Conservation (phyloP, 2,113 vertebrate genomes). For the Camelus bactrianus region DNA sequence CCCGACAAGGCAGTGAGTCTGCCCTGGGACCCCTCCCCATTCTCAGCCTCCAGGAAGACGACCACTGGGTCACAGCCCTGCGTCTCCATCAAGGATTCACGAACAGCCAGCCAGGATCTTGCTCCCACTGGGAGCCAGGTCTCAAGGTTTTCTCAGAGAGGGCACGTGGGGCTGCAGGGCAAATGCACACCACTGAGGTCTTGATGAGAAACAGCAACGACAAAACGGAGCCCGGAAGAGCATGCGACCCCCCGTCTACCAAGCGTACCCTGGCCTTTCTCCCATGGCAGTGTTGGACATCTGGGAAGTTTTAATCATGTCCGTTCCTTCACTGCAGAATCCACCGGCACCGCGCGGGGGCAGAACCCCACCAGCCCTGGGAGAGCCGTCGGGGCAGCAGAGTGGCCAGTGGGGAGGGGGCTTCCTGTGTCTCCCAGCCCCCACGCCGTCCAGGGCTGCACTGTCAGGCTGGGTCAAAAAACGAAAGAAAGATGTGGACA, state of each 20-base stretch:
- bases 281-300: background rate
- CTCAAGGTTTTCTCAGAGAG: background rate
- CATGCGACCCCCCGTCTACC: background rate
- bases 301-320: accelerated
- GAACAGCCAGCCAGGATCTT: background rate
- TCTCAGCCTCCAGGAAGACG: background rate
- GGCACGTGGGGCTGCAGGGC: background rate
- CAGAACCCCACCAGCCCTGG: background rate
- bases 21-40: background rate
- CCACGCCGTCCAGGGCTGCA: background rate
- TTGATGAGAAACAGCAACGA: background rate
- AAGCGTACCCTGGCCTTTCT: background rate
- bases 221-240: background rate
- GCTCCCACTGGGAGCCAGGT: background rate
- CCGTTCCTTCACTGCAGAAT: background rate
- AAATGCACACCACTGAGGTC: background rate
- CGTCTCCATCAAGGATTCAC: background rate
- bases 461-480: background rate
- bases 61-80: background rate
- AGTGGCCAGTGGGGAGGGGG: background rate
- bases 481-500: background rate
- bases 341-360: background rate
- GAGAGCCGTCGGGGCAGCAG: background rate
- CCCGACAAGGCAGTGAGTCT: no score
- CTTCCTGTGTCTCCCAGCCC: background rate